A percentile compares a stretch with the other conserved stretches of the same genome.
These are phyloP conservation scores for Plebejus anna DNA, from an alignment of 2,888 invertebrate species.

Conservation along the genomic window DNA sequence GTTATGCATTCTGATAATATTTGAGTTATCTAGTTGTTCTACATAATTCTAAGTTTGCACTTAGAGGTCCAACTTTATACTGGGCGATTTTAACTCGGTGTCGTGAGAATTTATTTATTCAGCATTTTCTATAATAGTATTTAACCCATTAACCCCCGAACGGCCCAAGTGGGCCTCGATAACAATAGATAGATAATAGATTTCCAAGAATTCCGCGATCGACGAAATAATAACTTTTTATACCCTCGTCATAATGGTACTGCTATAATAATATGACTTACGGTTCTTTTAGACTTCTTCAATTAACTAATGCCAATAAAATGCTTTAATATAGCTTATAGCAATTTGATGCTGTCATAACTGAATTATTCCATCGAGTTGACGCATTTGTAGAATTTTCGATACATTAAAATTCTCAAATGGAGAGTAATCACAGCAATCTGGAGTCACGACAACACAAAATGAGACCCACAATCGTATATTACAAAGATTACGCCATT, in stretches of 20 bases:
- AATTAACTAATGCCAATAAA: background rate
- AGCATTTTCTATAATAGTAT: no score
- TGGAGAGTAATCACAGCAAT: slow-evolving; percentile 18
- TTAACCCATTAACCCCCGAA: no score
- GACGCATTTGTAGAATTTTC: background rate
- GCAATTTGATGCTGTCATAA: background rate
- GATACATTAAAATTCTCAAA: background rate
- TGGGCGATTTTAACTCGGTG: no score
- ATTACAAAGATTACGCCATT: slow-evolving; percentile 14
- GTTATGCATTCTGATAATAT: slow-evolving; percentile 8
- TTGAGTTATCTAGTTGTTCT: background rate
- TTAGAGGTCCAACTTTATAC: background rate
- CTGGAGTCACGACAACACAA: background rate
- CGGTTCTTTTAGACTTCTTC: no score
- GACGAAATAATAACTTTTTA: no score
- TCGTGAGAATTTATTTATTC: background rate
- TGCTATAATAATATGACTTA: no score
- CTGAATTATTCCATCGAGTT: background rate
- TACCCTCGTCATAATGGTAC: no score
- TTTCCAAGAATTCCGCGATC: no score
- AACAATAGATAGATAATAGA: no score
- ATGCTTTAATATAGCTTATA: background rate
- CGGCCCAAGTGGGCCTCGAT: no score
- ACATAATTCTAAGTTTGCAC: background rate
- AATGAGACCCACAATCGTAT: slow-evolving; percentile 14